phyloP scores from a whole-genome alignment of 1,140 invertebrate genomes.

The Drosophila ficusphila region DNA sequence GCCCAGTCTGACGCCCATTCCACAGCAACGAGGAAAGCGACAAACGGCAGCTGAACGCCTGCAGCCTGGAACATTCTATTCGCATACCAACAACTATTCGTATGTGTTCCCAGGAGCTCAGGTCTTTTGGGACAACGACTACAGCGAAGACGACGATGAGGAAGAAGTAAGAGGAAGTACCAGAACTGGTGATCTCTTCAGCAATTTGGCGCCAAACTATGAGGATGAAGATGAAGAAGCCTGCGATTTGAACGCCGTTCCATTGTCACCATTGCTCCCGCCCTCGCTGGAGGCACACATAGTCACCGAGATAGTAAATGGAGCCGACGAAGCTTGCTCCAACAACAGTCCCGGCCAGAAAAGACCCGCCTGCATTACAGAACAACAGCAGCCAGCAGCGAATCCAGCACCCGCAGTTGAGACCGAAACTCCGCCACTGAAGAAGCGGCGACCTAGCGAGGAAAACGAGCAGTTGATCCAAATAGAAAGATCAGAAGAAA shows the following conservation, averaged over 20 bases:
- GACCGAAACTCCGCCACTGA: conserved; percentile 47
- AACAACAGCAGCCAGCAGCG: conserved; percentile 2
- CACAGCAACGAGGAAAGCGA: conserved; percentile 52
- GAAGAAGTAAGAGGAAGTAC: conserved; percentile 46
- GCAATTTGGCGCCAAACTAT: conserved; percentile 31
- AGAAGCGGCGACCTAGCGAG: conserved; percentile 57
- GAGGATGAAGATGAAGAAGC: conserved; percentile 39
- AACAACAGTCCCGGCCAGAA: conserved; percentile 57
- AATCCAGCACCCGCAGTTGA: conserved; percentile 9
- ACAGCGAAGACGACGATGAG: conserved; percentile 68
- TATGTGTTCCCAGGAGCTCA: conserved; percentile 82
- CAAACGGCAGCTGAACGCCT: conserved; percentile 71
- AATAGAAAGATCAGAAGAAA: conserved; percentile 20
- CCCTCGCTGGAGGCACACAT: conserved; percentile 74
- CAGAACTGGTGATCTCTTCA: conserved; percentile 35
- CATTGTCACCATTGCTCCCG: conserved; percentile 66
- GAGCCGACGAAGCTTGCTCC: neutral
- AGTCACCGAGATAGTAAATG: conserved; percentile 66
- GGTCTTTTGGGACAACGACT: conserved; percentile 71
- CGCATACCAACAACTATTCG: conserved; percentile 60
- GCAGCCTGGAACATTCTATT: conserved; percentile 74
- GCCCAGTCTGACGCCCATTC: conserved; percentile 53
- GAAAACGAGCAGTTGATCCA: conserved; percentile 3
- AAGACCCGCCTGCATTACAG: conserved; percentile 20
- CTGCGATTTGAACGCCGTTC: conserved; percentile 61